Evolutionary conservation across 2,888 invertebrate species (phyloP).

Genomic region (Agrotis ipsilon): DNA sequence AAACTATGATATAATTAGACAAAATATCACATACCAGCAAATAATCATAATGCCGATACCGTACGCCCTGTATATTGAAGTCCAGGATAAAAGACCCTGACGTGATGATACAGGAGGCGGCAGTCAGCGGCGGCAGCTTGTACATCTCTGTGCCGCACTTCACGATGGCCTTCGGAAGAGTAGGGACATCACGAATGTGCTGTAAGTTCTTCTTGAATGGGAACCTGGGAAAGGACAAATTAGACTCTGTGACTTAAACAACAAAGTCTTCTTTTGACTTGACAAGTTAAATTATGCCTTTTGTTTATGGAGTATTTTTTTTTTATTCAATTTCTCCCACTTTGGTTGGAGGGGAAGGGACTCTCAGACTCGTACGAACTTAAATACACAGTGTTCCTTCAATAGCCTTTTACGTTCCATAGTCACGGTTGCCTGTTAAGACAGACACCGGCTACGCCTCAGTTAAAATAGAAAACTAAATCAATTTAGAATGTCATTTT

Average conservation of each 20-base stretch:
- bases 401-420: too few species aligned
- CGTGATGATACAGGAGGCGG: constrained; percentile 85
- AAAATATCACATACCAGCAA: constrained; percentile 76
- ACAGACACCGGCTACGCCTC: too few species aligned
- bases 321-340: too few species aligned
- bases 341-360: too few species aligned
- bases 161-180: constrained; percentile 86
- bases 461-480: too few species aligned
- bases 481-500: too few species aligned
- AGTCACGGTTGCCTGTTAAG: too few species aligned
- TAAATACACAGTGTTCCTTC: too few species aligned
- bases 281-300: neutral
- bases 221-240: constrained; percentile 72
- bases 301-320: too few species aligned
- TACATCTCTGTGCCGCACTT: constrained; percentile 86
- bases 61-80: constrained; percentile 87
- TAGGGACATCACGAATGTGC: constrained; percentile 82
- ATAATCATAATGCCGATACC: constrained; percentile 84
- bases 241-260: neutral
- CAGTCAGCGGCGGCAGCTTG: constrained; percentile 86
- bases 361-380: too few species aligned
- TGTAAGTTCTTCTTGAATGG: constrained; percentile 87
- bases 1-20: too few species aligned
- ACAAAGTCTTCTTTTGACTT: neutral
- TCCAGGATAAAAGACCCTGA: constrained; percentile 88